Conservation (phyloP, 2,113 vertebrate species). For the Abramis brama region DNA sequence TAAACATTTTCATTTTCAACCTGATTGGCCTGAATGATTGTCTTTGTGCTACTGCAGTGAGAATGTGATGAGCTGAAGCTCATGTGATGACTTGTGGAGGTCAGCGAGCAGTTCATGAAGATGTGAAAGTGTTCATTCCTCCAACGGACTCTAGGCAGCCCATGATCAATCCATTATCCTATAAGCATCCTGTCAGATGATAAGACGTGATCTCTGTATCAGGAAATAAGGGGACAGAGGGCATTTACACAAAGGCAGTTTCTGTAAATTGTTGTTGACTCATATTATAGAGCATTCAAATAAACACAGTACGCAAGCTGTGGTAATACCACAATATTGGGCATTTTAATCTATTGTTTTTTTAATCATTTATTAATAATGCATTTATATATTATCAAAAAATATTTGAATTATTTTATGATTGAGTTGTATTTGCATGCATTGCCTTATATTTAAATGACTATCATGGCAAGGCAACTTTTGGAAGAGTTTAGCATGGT, state of each 20-base stretch:
- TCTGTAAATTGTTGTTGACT: neutral
- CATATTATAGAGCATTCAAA: neutral
- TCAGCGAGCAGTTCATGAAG: neutral
- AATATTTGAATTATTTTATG: no score
- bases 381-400: no score
- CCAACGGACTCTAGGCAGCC: neutral
- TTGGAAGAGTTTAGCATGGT: no score
- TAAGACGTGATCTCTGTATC: neutral
- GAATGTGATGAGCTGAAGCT: conserved; percentile 38
- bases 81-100: conserved; percentile 41
- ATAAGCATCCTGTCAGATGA: conserved; percentile 16
- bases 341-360: neutral
- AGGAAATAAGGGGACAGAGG: neutral
- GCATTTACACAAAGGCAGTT: neutral
- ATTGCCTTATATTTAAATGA: no score
- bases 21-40: conserved; percentile 39
- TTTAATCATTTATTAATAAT: neutral
- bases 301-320: neutral
- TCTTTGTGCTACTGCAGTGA: conserved; percentile 31
- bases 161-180: neutral
- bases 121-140: conserved; percentile 1
- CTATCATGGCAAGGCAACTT: no score
- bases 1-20: neutral
- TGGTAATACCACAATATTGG: neutral
- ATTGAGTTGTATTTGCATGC: no score